Evolutionary conservation across 2,888 invertebrate genomes (phyloP).

Genomic region (Diaphora mendica): DNA sequence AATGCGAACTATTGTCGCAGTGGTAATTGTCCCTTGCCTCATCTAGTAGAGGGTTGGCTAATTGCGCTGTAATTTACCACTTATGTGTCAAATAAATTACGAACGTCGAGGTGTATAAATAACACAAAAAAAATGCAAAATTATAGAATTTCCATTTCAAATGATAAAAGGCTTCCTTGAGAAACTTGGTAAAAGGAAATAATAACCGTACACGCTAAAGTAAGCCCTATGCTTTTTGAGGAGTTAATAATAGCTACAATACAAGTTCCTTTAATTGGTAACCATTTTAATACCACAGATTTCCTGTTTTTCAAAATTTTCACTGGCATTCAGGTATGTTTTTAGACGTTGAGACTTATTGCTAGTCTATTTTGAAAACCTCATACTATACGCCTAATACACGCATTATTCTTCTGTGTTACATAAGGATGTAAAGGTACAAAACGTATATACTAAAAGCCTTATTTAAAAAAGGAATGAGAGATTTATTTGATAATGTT

Average conservation of each 20-base stretch:
- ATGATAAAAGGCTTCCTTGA: not conserved
- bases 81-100: constrained; percentile 31
- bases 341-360: not conserved
- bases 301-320: not conserved
- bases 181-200: not conserved
- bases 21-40: constrained; percentile 72
- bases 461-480: not conserved
- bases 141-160: not conserved
- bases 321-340: not conserved
- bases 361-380: not conserved
- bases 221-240: not conserved
- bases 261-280: not conserved
- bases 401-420: not conserved
- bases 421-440: no score
- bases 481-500: not conserved
- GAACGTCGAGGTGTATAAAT: not conserved
- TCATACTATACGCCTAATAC: no score
- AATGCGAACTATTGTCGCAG: constrained; percentile 73
- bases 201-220: not conserved
- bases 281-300: not conserved
- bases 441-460: no score
- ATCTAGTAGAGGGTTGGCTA: constrained; percentile 69
- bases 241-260: not conserved
- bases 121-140: not conserved
- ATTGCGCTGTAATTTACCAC: constrained; percentile 64